These are phyloP conservation scores for Drosophila anomalipes DNA, from an alignment of 2,888 invertebrate genomes.

Conservation along the genomic window DNA sequence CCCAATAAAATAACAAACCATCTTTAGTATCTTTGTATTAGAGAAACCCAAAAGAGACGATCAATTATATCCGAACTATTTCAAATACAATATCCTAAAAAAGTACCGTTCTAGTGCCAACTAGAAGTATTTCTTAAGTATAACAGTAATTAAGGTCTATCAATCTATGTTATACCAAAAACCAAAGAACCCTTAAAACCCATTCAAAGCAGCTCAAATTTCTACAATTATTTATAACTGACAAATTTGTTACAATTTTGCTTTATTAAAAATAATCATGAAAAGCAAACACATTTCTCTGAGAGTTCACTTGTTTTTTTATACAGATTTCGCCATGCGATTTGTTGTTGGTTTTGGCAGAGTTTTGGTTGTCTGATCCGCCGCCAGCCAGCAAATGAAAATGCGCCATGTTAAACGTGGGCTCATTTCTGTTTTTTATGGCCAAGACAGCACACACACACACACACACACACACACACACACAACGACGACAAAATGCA, in stretches of 20 bases:
- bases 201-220: neutral
- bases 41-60: neutral
- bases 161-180: neutral
- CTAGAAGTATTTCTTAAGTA: neutral
- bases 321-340: conserved; percentile 35
- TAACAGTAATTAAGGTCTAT: neutral
- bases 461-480: conserved; percentile 27
- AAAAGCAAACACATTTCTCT: conserved; percentile 35
- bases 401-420: conserved; percentile 78
- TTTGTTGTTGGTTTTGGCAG: conserved; percentile 38
- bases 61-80: neutral
- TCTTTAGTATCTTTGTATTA: neutral
- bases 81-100: neutral
- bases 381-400: conserved; percentile 62
- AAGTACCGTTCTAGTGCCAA: neutral
- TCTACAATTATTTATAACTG: neutral
- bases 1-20: neutral
- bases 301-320: conserved; percentile 14
- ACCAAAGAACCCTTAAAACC: neutral
- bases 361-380: conserved; percentile 61
- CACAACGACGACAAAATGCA: conserved; percentile 52
- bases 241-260: conserved; percentile 22
- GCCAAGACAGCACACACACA: conserved; percentile 58
- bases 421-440: conserved; percentile 77
- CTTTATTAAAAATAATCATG: conserved; percentile 30